These are phyloP conservation scores for Lasiurus borealis DNA, from an alignment of 2,113 vertebrate genomes.

Conservation along the genomic window DNA sequence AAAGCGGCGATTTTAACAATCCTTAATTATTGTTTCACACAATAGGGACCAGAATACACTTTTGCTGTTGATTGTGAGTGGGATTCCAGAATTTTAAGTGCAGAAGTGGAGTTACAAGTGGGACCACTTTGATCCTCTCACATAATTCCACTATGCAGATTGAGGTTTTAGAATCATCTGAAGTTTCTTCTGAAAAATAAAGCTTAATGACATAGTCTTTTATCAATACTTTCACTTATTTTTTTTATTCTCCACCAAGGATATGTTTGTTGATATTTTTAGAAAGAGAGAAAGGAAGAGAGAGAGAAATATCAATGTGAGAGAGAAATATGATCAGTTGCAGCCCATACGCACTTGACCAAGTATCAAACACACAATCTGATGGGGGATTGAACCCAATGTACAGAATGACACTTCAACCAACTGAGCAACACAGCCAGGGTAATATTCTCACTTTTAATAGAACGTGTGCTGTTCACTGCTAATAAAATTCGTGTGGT, in stretches of 20 bases:
- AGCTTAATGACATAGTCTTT: background rate
- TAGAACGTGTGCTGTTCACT: background rate
- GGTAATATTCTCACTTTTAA: background rate
- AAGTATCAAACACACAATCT: too few relatives aligned
- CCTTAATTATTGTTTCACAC: background rate
- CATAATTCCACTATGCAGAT: background rate
- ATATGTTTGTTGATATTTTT: background rate
- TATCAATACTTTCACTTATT: background rate
- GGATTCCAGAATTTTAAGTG: background rate
- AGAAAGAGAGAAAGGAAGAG: background rate
- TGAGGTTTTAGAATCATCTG: slow-evolving; percentile 24
- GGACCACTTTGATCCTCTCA: background rate
- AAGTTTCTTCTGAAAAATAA: background rate
- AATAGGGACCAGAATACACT: background rate
- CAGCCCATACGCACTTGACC: too few relatives aligned
- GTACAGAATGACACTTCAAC: too few relatives aligned
- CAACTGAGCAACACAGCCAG: background rate
- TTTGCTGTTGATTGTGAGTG: background rate
- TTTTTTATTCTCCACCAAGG: background rate
- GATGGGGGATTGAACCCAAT: background rate
- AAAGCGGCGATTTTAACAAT: background rate
- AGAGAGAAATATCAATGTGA: too few relatives aligned
- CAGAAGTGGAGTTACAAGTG: background rate
- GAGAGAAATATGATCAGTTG: too few relatives aligned
- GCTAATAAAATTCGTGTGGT: background rate